phyloP scores from a whole-genome alignment of 2,888 invertebrate species.

The Oscheius myriophilus region DNA sequence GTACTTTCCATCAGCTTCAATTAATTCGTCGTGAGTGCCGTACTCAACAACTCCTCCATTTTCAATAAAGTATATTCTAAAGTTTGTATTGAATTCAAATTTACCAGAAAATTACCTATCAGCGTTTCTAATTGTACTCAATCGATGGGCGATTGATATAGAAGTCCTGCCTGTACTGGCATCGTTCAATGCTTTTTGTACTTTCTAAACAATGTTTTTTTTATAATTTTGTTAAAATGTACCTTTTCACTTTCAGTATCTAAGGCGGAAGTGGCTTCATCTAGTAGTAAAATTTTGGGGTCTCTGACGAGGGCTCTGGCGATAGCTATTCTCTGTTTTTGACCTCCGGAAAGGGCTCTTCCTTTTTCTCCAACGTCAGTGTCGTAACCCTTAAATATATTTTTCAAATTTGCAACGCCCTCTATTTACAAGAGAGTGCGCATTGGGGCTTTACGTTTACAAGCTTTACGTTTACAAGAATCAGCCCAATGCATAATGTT shows the following conservation, averaged over 20 bases:
- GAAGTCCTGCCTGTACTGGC: conserved; percentile 48
- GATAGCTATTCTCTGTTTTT: conserved; percentile 54
- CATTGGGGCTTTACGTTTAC: no score
- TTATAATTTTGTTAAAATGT: neutral
- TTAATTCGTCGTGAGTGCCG: conserved; percentile 56
- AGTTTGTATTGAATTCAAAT: neutral
- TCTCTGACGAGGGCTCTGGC: conserved; percentile 49
- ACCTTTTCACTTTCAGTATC: conserved; percentile 49
- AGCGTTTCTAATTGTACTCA: conserved; percentile 31
- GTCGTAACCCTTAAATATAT: conserved; percentile 34
- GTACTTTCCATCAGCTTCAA: conserved; percentile 50
- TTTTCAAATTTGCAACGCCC: neutral
- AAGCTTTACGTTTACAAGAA: no score
- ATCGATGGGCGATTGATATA: conserved; percentile 48
- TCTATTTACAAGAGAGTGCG: no score
- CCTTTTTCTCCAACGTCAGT: conserved; percentile 41
- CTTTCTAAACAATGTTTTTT: conserved; percentile 26
- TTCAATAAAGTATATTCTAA: conserved; percentile 50
- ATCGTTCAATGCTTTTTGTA: conserved; percentile 44
- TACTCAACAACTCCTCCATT: conserved; percentile 47
- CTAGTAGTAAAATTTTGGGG: conserved; percentile 49
- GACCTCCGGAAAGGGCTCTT: conserved; percentile 48
- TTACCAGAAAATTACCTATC: conserved; percentile 12
- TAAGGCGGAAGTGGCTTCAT: conserved; percentile 54
- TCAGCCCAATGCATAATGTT: no score